phyloP scores from a whole-genome alignment of 2,797 vertebrate genomes.

The Diceros bicornis region DNA sequence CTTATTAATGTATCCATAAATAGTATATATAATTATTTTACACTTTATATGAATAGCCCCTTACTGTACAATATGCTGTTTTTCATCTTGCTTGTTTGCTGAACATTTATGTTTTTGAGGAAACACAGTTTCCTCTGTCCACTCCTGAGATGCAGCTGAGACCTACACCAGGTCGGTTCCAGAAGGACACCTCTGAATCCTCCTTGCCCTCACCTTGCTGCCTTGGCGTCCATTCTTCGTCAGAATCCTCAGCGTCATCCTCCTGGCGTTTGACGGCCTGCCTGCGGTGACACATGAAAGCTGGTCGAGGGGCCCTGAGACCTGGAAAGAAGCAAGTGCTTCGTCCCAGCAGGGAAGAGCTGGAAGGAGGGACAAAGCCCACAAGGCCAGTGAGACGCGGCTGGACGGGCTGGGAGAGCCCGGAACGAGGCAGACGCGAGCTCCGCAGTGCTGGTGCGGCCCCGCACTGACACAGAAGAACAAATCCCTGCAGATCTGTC shows the following conservation, averaged over 20 bases:
- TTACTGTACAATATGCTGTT: background rate
- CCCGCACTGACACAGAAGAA: accelerated
- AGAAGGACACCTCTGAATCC: background rate
- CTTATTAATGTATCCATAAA: background rate
- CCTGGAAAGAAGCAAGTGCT: constrained; percentile 69
- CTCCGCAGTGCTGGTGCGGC: background rate
- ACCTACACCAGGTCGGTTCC: background rate
- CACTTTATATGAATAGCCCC: background rate
- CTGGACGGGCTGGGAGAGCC: no score
- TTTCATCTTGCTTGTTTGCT: background rate
- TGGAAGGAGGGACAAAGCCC: no score
- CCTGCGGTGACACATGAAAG: constrained; percentile 81
- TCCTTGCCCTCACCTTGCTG: constrained; percentile 72
- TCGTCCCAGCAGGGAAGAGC: background rate
- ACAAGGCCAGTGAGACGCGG: background rate
- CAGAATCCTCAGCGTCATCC: constrained; percentile 78
- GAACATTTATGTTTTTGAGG: background rate
- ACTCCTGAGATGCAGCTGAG: background rate
- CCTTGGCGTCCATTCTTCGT: constrained; percentile 86
- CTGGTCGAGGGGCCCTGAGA: constrained; percentile 74
- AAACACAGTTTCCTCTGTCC: no score
- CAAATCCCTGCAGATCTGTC: background rate
- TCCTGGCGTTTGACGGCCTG: background rate
- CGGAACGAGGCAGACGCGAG: background rate
- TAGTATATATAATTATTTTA: background rate